Percentiles rank a stretch among this genome's conserved stretches.
phyloP scores from a whole-genome alignment of 2,113 vertebrate species.

The Cyphomyrus plagiostoma region DNA sequence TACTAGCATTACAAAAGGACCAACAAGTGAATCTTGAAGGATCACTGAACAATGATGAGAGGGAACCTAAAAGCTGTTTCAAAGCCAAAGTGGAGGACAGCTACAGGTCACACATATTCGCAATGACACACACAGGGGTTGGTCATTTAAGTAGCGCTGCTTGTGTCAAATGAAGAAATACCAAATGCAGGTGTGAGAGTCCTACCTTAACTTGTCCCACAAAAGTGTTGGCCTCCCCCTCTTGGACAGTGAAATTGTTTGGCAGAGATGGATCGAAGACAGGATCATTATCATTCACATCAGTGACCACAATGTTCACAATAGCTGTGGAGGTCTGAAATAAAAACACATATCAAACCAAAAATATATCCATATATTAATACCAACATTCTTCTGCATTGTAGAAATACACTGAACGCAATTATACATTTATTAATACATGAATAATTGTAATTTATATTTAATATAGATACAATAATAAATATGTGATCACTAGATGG shows the following conservation, averaged over 20 bases:
- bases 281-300: slow-evolving; percentile 93
- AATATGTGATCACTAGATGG: not conserved
- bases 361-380: not conserved
- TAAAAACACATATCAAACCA: slow-evolving; percentile 25
- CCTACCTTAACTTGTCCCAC: slow-evolving; percentile 91
- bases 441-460: not conserved
- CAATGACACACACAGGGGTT: not conserved
- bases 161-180: not conserved
- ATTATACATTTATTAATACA: not conserved
- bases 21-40: not conserved
- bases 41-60: not conserved
- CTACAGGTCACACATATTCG: not conserved
- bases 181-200: not conserved
- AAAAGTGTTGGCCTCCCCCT: slow-evolving; percentile 79
- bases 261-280: slow-evolving; percentile 77
- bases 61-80: not conserved
- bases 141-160: not conserved
- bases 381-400: not conserved
- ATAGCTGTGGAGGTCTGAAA: slow-evolving; percentile 81
- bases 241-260: slow-evolving; percentile 80
- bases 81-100: not conserved
- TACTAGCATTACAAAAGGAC: not conserved
- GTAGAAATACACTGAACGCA: not conserved
- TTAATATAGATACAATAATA: not conserved
- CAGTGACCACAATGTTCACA: slow-evolving; percentile 83